Base-by-base conservation (phyloP, 2,113 vertebrate genomes). In the Silurus meridionalis region DNA sequence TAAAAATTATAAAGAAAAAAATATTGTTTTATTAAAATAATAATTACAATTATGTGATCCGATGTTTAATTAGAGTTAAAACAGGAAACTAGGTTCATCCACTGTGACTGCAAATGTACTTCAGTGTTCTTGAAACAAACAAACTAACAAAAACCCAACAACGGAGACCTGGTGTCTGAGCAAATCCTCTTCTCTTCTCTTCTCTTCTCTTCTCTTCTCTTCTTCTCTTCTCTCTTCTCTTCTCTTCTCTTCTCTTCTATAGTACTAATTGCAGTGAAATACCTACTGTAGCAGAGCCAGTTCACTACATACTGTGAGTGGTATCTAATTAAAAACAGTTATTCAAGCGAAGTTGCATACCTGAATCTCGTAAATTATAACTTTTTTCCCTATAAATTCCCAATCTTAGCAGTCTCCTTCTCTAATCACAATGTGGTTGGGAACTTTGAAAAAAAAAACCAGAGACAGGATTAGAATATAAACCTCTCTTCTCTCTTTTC, bases 231-330 rank as follows among this genome's bases (percentile, higher is more conserved):
- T 37, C 37, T 37, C 28, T 37, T 37, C 28, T 37, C 28, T 37
- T 37, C 28, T 37, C 28, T 37, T 37, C 28, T 37, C 28, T 37
- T 37, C 37, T 37, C 37, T 37, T 37, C 37, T 37, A 53, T 60
- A 37, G 83, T 88, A 83, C 69, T 88, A 89, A 88, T 85, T 88
- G 83, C 64, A 83, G 48, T 28, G 64, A 72, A 82, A 8, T 10
- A 78, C 66, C 58, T 77, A 48, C n/a, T 50, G n/a, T 52, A 61
- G 71, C n/a, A 81, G 48, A 58, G 81, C 61, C 52, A 64, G 25
- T 28, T 48, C 80, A 74, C 53, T 50, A 80, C 60, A 83, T n/a
- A 83, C 66, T 21, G 61, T 61, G 61, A 86, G 71, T 86, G 63
- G 48, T 55, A 74, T 72, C 63, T 60, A 88, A 85, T 88, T 88